Conservation (phyloP, 2,888 invertebrate species). For the Druceiella hillmani region DNA sequence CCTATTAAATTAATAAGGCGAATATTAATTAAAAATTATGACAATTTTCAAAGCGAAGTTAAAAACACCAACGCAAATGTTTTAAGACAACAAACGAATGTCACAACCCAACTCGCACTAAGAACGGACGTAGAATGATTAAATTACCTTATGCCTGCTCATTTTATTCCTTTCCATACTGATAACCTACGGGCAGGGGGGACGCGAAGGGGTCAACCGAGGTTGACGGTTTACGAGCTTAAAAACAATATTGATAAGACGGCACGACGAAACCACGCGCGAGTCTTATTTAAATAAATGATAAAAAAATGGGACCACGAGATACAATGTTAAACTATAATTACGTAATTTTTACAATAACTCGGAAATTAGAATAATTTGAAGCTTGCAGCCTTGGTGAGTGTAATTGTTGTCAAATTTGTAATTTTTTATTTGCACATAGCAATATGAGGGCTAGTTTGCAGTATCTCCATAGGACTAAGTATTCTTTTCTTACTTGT, state of each 20-base stretch:
- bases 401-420: too few relatives aligned
- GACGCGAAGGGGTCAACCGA: constrained; percentile 48
- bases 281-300: too few relatives aligned
- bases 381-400: too few relatives aligned
- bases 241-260: constrained; percentile 46
- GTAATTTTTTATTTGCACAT: too few relatives aligned
- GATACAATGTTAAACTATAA: too few relatives aligned
- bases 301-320: too few relatives aligned
- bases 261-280: constrained; percentile 45
- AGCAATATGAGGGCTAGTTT: too few relatives aligned
- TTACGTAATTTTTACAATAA: too few relatives aligned
- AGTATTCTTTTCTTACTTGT: too few relatives aligned
- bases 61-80: constrained; percentile 3
- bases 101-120: constrained; percentile 29
- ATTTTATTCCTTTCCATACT: constrained; percentile 44
- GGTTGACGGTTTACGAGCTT: constrained; percentile 38
- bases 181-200: constrained; percentile 45
- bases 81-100: constrained; percentile 7
- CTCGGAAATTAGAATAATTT: too few relatives aligned
- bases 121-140: constrained; percentile 35
- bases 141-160: constrained; percentile 41
- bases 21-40: background rate
- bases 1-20: constrained; percentile 29
- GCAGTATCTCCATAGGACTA: too few relatives aligned
- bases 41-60: constrained; percentile 13